Evolutionary conservation across 35 echinoderm and acorn worm genomes (phyloP).

Genomic region (Stichopus chloronotus): DNA sequence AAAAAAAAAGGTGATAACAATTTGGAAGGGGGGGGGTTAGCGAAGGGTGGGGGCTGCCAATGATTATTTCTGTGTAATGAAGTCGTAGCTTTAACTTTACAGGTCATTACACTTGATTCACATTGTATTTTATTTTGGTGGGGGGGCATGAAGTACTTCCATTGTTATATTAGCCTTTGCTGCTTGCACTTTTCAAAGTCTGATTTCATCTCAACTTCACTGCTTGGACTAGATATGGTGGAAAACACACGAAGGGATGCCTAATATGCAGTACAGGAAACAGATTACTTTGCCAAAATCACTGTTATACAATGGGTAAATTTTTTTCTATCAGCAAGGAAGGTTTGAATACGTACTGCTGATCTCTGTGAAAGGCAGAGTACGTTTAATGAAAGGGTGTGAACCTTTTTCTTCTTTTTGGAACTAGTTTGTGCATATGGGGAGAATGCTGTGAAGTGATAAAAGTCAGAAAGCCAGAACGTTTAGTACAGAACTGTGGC

Average conservation of each 20-base stretch:
- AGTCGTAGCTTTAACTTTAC: too few species aligned
- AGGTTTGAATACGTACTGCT: slow-evolving; percentile 1
- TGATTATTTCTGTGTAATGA: not conserved
- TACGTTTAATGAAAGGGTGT: slow-evolving; percentile 3
- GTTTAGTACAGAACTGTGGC: not conserved
- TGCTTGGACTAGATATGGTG: not conserved
- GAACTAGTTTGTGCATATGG: not conserved
- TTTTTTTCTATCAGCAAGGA: slow-evolving; percentile 2
- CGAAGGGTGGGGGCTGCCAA: not conserved
- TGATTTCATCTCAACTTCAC: slow-evolving; percentile 2
- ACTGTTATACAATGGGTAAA: not conserved
- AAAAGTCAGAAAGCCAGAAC: slow-evolving; percentile 3
- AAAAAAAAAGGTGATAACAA: not conserved
- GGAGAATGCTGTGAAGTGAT: slow-evolving; percentile 2
- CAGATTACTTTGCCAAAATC: slow-evolving; percentile 3
- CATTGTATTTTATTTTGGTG: too few species aligned
- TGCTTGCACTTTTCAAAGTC: not conserved
- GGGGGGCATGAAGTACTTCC: not conserved
- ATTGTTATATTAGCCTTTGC: slow-evolving; percentile 9
- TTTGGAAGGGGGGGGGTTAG: not conserved
- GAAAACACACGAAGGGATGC: not conserved
- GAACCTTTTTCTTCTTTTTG: not conserved
- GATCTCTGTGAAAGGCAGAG: not conserved
- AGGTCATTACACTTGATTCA: too few species aligned
- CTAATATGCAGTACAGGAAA: slow-evolving; percentile 8